Conservation (phyloP, 2,113 vertebrate genomes). For the Pseudonaja textilis region DNA sequence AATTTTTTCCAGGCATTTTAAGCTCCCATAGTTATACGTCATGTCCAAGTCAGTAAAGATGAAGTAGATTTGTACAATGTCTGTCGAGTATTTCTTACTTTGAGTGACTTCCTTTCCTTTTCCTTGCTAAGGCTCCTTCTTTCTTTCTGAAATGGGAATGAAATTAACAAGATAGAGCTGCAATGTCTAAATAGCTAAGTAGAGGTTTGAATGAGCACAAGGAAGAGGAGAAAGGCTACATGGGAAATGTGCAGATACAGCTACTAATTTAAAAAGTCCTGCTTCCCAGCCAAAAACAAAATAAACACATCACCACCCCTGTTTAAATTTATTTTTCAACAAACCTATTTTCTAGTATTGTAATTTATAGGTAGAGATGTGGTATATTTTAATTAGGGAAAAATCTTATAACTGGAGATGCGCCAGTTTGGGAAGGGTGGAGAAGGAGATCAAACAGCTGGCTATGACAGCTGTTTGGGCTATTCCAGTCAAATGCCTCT, state of each 20-base stretch:
- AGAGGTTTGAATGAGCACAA: background rate
- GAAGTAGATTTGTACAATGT: background rate
- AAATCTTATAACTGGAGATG: background rate
- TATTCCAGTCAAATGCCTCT: too few species aligned
- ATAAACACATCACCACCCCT: background rate
- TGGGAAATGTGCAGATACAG: background rate
- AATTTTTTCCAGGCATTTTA: background rate
- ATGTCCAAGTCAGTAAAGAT: background rate
- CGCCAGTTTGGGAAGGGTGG: background rate
- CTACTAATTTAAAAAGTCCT: background rate
- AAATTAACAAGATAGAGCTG: background rate
- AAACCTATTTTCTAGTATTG: background rate
- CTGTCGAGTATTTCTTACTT: background rate
- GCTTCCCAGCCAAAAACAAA: background rate
- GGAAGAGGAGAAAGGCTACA: background rate
- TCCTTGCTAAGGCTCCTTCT: background rate
- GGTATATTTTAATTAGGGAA: background rate
- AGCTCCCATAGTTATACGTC: background rate
- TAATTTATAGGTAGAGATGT: background rate
- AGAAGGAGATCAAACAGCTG: background rate
- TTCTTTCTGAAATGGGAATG: background rate
- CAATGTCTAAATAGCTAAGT: background rate
- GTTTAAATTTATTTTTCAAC: background rate
- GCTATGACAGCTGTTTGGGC: background rate
- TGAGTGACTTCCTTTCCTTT: background rate